Percentiles rank a stretch among this genome's conserved stretches.
phyloP scores from a whole-genome alignment of 2,797 vertebrate genomes.

The Gorsachius magnificus region DNA sequence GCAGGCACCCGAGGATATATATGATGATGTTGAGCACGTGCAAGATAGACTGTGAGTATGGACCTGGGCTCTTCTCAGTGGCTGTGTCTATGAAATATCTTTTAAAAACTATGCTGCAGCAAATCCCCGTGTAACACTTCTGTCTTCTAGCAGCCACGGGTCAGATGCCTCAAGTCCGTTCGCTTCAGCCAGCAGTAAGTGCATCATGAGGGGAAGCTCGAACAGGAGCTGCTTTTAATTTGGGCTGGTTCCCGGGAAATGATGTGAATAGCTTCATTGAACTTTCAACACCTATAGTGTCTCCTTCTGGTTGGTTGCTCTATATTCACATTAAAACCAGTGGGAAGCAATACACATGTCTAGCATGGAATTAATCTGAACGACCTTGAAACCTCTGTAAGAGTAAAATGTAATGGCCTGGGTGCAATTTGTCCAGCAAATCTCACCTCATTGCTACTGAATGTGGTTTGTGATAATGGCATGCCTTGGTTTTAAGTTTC shows the following conservation, averaged over 20 bases:
- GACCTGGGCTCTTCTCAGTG: background rate
- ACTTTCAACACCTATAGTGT: background rate
- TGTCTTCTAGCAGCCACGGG: slow-evolving; percentile 30
- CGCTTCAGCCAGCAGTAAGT: slow-evolving; percentile 68
- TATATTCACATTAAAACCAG: background rate
- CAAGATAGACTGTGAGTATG: slow-evolving; percentile 52
- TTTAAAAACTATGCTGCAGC: background rate
- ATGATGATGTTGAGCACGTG: slow-evolving; percentile 58
- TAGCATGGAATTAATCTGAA: background rate
- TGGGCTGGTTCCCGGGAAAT: background rate
- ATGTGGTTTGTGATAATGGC: background rate
- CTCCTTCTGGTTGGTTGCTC: background rate
- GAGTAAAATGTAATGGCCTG: background rate
- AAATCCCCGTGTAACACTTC: background rate
- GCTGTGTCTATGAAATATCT: background rate
- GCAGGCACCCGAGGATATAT: slow-evolving; percentile 41
- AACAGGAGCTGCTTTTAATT: background rate
- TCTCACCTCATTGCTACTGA: background rate
- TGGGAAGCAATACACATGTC: background rate
- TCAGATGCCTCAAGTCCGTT: slow-evolving; percentile 19
- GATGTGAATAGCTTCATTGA: background rate
- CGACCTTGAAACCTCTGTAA: background rate
- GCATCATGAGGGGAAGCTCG: background rate
- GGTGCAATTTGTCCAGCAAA: slow-evolving; percentile 20
- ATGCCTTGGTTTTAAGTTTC: slow-evolving; percentile 52